Base-by-base conservation (phyloP, 2,888 invertebrate genomes). In the Melangyna quadrimaculata region DNA sequence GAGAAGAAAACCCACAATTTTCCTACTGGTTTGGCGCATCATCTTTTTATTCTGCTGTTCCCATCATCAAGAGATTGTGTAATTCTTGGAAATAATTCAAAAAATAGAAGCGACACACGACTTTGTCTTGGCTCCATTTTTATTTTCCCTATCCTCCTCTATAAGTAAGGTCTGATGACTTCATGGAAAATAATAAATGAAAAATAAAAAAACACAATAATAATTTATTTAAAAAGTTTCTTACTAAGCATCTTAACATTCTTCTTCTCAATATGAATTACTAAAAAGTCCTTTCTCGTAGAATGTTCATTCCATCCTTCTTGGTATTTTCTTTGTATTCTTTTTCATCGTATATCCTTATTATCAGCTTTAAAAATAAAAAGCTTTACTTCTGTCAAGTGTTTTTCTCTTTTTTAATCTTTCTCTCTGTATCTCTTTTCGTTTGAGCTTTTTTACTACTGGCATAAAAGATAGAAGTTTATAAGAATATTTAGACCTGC, bases 31-130 rank as follows among this genome's bases (percentile, higher is more conserved):
- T 71, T 72, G 69, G 74, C 63, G 74, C 63, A 74, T 48, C 53
- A 32, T 69, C 24, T n/a, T 48, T 24, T 8, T 37, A 19, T 17
- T 45, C n/a, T 37, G 4, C 55, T 9, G 19, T 35, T 59, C 9
- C 27, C 32, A 9, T 0, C 0, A 3, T 3, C 1, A 51, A 35
- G 10, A 27, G 80, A 27, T 81, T 81, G 81, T 81, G 81, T 86
- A 81, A 86, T 73, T 73, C 73, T 86, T 86, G 84, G 84, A 86
- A 40, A 40, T 57, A 32, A 22, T 78, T 86, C 86, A 86, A 86
- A 59, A n/a, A 51, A 65, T 65, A 45, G 10, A 24, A 7, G 37
- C 12, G 57, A 61, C 6, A 57, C 55, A 37, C 48, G 48, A 29
- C 40, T n/a, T 27, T 17, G 48, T 37, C 40, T n/a, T 27, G 22